phyloP scores from a whole-genome alignment of 2,888 invertebrate genomes.

The Erynnis tages region DNA sequence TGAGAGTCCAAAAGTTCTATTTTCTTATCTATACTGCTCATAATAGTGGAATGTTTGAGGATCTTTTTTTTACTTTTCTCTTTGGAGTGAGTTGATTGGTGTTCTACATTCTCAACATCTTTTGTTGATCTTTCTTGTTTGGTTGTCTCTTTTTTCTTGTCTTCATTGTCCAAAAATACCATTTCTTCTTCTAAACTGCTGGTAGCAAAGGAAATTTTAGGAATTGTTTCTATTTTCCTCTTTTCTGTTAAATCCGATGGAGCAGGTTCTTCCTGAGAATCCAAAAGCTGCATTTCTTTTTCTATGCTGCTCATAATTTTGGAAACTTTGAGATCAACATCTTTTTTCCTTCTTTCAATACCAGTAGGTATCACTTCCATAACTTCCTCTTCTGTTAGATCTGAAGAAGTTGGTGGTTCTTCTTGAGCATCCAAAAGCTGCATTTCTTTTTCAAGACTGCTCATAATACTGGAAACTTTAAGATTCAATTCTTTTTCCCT shows the following conservation, averaged over 20 bases:
- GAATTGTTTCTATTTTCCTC: too few species aligned
- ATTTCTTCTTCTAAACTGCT: neutral
- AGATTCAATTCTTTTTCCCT: neutral
- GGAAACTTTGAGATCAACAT: slow-evolving; percentile 9
- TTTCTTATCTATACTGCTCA: neutral
- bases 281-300: slow-evolving; percentile 19
- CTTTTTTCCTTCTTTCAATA: slow-evolving; percentile 1
- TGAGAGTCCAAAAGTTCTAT: slow-evolving; percentile 2
- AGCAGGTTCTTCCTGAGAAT: slow-evolving; percentile 4
- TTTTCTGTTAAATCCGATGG: too few species aligned
- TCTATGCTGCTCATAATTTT: slow-evolving; percentile 12
- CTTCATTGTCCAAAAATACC: neutral
- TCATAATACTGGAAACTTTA: slow-evolving; percentile 8
- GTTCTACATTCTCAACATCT: too few species aligned
- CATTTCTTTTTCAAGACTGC: slow-evolving; percentile 5
- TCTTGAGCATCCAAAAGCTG: slow-evolving; percentile 4
- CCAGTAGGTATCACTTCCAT: too few species aligned
- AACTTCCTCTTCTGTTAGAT: too few species aligned
- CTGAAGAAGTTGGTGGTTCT: neutral
- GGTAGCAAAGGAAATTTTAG: too few species aligned
- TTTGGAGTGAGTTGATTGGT: too few species aligned
- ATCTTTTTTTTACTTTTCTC: too few species aligned
- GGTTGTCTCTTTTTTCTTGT: neutral
- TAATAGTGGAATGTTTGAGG: too few species aligned
- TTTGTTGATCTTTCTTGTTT: neutral